Conservation (phyloP, 2,113 vertebrate species). For the Arvicanthis niloticus region DNA sequence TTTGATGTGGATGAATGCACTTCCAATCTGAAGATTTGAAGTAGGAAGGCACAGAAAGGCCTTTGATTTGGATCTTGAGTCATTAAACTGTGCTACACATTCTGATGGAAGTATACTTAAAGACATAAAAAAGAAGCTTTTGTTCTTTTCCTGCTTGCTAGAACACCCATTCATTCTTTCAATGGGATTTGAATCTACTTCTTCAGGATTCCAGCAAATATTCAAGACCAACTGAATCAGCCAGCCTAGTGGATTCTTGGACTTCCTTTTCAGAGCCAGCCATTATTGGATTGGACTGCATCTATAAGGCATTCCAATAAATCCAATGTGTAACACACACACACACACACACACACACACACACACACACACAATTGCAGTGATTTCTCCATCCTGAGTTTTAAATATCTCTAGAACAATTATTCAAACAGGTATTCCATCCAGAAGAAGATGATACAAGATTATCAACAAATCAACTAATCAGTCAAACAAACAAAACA, state of each 20-base stretch:
- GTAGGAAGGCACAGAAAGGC: not conserved
- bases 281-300: not conserved
- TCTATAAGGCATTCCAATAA: not conserved
- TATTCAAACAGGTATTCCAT: not conserved
- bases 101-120: not conserved
- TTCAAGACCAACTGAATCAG: not conserved
- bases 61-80: not conserved
- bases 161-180: not conserved
- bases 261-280: not conserved
- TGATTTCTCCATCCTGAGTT: not conserved
- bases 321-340: not conserved
- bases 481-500: no score
- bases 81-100: not conserved
- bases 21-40: not conserved
- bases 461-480: no score
- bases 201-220: not conserved
- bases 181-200: not conserved
- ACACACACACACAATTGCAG: not conserved
- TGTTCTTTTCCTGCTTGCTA: not conserved
- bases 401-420: not conserved
- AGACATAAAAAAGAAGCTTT: not conserved
- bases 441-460: not conserved
- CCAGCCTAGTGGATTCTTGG: not conserved
- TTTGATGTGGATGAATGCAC: not conserved
- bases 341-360: no score